Conservation (phyloP, 2,888 invertebrate genomes). For the Hypena proboscidalis region DNA sequence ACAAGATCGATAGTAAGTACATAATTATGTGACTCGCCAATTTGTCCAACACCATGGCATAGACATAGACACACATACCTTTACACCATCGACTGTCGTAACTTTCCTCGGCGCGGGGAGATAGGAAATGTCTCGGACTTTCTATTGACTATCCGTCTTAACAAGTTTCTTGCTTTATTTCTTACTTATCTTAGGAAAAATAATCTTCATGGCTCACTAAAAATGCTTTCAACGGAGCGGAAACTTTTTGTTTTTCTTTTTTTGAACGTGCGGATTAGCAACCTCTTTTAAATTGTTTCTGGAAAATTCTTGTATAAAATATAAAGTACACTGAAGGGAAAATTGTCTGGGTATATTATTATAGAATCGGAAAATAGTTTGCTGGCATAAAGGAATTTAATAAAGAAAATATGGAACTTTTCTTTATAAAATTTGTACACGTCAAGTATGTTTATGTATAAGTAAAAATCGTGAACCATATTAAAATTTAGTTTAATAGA, state of each 20-base stretch:
- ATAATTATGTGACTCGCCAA: too few relatives aligned
- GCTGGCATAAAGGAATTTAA: conserved; percentile 5
- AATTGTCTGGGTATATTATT: conserved; percentile 11
- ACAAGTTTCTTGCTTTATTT: conserved; percentile 42
- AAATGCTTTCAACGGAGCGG: conserved; percentile 26
- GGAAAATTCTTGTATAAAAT: conserved; percentile 22
- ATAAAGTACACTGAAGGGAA: conserved; percentile 11
- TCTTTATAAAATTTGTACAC: not conserved
- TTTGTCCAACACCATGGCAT: too few relatives aligned
- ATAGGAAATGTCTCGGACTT: conserved; percentile 48
- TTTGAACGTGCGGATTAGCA: conserved; percentile 29
- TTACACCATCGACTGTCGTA: conserved; percentile 12
- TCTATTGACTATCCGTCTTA: conserved; percentile 39
- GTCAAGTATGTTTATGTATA: not conserved
- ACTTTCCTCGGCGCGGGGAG: conserved; percentile 36
- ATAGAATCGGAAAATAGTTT: conserved; percentile 16
- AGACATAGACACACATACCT: too few relatives aligned
- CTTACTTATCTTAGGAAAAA: conserved; percentile 34
- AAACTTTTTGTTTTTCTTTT: conserved; percentile 15
- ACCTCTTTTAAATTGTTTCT: conserved; percentile 35
- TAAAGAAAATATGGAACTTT: conserved; percentile 2
- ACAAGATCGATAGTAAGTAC: too few relatives aligned
- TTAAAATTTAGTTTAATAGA: not conserved
- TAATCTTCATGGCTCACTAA: conserved; percentile 34
- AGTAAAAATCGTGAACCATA: not conserved